Conservation (phyloP, 2,888 invertebrate species). For the Folsomia candida region DNA sequence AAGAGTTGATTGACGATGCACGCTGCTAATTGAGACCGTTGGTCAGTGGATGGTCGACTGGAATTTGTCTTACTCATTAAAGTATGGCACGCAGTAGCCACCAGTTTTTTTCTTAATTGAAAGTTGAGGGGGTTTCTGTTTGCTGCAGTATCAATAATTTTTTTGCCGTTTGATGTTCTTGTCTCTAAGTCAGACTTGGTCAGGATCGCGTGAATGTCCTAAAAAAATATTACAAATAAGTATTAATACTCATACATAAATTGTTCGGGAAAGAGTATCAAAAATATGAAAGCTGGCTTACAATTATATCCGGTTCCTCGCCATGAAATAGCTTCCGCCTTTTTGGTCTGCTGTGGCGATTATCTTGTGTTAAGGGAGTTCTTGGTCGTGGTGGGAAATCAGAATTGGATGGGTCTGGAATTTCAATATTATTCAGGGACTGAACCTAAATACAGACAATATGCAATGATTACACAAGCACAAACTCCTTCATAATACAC, state of each 20-base stretch:
- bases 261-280: too few relatives aligned
- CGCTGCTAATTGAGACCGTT: background rate
- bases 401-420: too few relatives aligned
- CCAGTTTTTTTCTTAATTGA: background rate
- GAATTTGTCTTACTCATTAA: constrained; percentile 8
- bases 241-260: too few relatives aligned
- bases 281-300: background rate
- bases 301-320: constrained; percentile 9
- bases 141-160: background rate
- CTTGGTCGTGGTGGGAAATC: too few relatives aligned
- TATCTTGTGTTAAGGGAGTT: too few relatives aligned
- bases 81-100: background rate
- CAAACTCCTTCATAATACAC: too few relatives aligned
- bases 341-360: background rate
- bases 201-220: background rate
- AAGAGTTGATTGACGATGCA: constrained; percentile 7
- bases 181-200: background rate
- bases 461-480: too few relatives aligned
- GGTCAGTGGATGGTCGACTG: constrained; percentile 2
- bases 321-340: constrained; percentile 2
- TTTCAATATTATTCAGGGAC: too few relatives aligned
- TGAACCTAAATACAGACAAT: too few relatives aligned
- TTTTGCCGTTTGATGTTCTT: background rate
- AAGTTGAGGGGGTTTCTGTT: background rate
- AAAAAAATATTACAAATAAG: background rate